These are phyloP conservation scores for Maniola hyperantus DNA, from an alignment of 2,888 invertebrate species.

Conservation along the genomic window DNA sequence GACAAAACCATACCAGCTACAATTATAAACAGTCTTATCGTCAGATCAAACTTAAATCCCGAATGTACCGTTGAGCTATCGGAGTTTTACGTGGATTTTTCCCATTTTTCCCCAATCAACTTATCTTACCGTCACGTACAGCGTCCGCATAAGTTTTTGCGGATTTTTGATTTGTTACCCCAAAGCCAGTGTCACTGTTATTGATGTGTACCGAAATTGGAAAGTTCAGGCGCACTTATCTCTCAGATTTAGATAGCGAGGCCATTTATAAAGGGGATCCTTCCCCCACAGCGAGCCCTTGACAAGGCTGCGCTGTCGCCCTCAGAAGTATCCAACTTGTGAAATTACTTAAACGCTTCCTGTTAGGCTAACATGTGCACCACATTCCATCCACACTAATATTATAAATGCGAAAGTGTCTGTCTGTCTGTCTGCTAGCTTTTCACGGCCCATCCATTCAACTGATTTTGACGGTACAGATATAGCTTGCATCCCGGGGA, in stretches of 20 bases:
- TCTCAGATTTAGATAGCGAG: constrained; percentile 79
- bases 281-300: constrained; percentile 72
- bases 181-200: constrained; percentile 71
- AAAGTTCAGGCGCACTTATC: constrained; percentile 80
- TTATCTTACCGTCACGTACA: constrained; percentile 27
- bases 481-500: no score
- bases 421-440: no score
- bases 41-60: neutral
- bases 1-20: neutral
- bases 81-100: neutral
- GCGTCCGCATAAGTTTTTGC: constrained; percentile 52
- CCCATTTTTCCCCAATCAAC: constrained; percentile 24
- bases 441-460: no score
- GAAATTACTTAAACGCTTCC: constrained; percentile 29
- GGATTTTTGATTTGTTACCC: constrained; percentile 76
- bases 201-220: constrained; percentile 82
- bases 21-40: no score
- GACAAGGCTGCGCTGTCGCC: constrained; percentile 49
- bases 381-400: no score
- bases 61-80: neutral
- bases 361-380: no score
- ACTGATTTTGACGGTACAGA: no score
- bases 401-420: no score
- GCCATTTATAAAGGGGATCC: constrained; percentile 79
- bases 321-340: constrained; percentile 33